Conservation (phyloP, 2,888 invertebrate species). For the Cheilosia vulpina region DNA sequence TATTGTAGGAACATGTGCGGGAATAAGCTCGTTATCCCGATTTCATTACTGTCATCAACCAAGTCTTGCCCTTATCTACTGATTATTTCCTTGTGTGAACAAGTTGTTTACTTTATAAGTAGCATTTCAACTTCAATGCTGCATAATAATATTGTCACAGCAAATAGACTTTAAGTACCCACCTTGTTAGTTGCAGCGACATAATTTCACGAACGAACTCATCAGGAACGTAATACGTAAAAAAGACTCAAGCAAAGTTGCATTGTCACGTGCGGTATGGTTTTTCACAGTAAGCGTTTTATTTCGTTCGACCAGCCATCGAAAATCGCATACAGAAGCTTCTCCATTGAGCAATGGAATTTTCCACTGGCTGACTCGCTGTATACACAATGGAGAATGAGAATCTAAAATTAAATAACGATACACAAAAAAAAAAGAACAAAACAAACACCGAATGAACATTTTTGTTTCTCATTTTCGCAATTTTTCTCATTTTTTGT, state of each 20-base stretch:
- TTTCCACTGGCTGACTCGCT: constrained; percentile 56
- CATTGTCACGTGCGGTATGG: constrained; percentile 58
- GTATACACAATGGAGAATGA: constrained; percentile 8
- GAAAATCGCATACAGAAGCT: constrained; percentile 49
- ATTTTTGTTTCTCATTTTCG: constrained; percentile 38
- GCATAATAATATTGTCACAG: too few relatives aligned
- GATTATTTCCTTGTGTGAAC: too few relatives aligned
- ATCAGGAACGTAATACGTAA: constrained; percentile 14
- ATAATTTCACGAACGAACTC: constrained; percentile 17
- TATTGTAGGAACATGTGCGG: too few relatives aligned
- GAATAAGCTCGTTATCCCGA: background rate
- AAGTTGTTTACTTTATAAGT: too few relatives aligned
- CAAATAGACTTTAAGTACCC: background rate
- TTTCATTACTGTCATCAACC: too few relatives aligned
- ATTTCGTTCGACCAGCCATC: constrained; percentile 33
- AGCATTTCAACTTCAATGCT: too few relatives aligned
- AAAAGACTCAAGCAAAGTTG: constrained; percentile 39
- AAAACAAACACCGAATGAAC: constrained; percentile 19
- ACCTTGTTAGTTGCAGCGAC: constrained; percentile 24
- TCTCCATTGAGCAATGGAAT: constrained; percentile 60
- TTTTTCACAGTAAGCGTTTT: constrained; percentile 43
- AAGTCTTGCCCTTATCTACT: too few relatives aligned
- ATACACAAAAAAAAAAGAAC: constrained; percentile 18
- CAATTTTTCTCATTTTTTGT: constrained; percentile 38
- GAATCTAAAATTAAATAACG: constrained; percentile 62